Percentiles rank a stretch among this genome's conserved stretches.
Evolutionary conservation across 2,888 invertebrate species (phyloP).

Genomic region (Leucoma salicis): DNA sequence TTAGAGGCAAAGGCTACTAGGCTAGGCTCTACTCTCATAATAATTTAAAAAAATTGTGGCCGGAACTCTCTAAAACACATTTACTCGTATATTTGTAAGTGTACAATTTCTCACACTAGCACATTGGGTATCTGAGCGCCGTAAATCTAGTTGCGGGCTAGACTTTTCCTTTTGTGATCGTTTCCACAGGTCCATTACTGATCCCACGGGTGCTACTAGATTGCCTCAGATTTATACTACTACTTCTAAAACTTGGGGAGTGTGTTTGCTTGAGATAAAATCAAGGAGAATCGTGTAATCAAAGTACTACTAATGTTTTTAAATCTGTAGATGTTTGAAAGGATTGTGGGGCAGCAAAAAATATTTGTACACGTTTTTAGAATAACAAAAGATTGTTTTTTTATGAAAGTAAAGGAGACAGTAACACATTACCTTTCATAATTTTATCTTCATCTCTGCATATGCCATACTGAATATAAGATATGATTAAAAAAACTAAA

Average conservation of each 20-base stretch:
- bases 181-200: conserved; percentile 66
- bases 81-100: conserved; percentile 21
- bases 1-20: no score
- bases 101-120: conserved; percentile 37
- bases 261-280: conserved; percentile 40
- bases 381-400: no score
- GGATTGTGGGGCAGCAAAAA: no score
- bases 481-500: conserved; percentile 32
- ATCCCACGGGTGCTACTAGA: conserved; percentile 54
- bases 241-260: conserved; percentile 44
- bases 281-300: conserved; percentile 15
- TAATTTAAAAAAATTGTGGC: no score
- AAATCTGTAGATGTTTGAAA: no score
- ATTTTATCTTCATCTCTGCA: conserved; percentile 75
- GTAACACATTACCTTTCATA: conserved; percentile 55
- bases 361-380: no score
- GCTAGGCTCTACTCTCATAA: no score
- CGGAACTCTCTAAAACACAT: conserved; percentile 28
- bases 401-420: no score
- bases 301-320: conserved; percentile 4
- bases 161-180: conserved; percentile 64
- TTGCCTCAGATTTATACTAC: conserved; percentile 52
- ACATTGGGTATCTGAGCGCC: conserved; percentile 50
- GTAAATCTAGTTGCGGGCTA: conserved; percentile 67
- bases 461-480: conserved; percentile 32